Evolutionary conservation across 2,797 vertebrate species (phyloP), one percentile per base, ranked within the genome.

Genomic region (Potorous gilbertii): DNA sequence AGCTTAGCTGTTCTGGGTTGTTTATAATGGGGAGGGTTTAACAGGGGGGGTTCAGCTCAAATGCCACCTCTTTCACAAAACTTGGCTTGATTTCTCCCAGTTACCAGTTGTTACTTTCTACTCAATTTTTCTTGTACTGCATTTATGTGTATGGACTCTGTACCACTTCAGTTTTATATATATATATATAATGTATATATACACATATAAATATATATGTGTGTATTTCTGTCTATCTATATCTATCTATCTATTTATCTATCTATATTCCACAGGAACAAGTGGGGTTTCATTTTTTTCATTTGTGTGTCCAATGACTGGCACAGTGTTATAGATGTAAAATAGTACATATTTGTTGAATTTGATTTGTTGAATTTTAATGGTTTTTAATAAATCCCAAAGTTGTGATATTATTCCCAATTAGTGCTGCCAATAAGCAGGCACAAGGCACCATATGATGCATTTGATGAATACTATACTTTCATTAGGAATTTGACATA

Each of bases 341-440:
- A 9, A 74, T 4, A 34, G 18, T 24, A n/a, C 6, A 40, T 18
- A 40, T 74, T 40, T 40, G 16, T 40, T 74, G 66, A 40, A 74
- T 74, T 40, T n/a, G 62, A 18, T 4, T n/a, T 74, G n/a, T 18
- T 74, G n/a, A 40, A 40, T 96, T 96, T 96, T 97, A 96, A 91
- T 6, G 29, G 89, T 92, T 93, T 46, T 97, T 59, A 96, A 96
- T 94, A 96, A 95, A 93, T 55, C 59, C 52, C 91, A 46, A 94
- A 95, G 89, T 96, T 95, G 91, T 66, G 96, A 94, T 97, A 94
- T 62, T 95, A 90, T 91, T 94, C 89, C 90, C 56, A 74, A 21
- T 74, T 40, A 94, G 95, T 96, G 57, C 55, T 57, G 91, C 94
- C n/a, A 94, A 90, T 95, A 81, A 95, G 92, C 91, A 96, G 5